Base-by-base conservation (phyloP, 1,140 invertebrate genomes). In the Sitobion miscanthi region DNA sequence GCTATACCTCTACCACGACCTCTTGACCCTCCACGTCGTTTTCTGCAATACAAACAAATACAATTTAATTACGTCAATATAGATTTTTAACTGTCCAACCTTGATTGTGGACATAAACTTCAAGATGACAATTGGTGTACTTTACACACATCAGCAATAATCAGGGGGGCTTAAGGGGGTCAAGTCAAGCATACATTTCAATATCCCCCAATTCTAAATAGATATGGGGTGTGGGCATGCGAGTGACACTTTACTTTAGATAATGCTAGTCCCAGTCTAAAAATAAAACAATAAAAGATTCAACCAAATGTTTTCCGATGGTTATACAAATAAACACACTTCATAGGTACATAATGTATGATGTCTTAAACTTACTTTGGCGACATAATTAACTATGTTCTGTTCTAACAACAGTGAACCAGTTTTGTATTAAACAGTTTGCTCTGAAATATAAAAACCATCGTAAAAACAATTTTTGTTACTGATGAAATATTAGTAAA, bases 301-400 rank as follows among this genome's bases (percentile, higher is more conserved):
- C 3, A 11, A 69, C 25, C 3, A 69, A 69, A 4, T 30, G 9
- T 69, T 9, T 69, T 0, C 0, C 6, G 5, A n/a, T n/a, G 11
- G 11, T 62, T 14, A 30, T 62, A 62, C 25, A 62, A 0, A 62
- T 30, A 62, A 23, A 62, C 14, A 69, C 9, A n/a, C 11, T n/a
- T 69, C 42, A 42, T 42, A 4, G 25, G 14, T n/a, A 69, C 30
- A n/a, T n/a, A 69, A 5, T 30, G 3, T 69, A n/a, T 77, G 14
- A 77, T n/a, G 30, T n/a, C n/a, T 77, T n/a, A n/a, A 30, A 62
- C 54, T 62, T 47, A 90, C 89, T 69, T 90, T 8, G 89, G 89
- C 0, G 89, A 62, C 89, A 90, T 90, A 5, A n/a, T 54, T n/a
- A 62, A 30, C 6, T 86, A 20, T 1, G 25, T n/a, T 47, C 14